Evolutionary conservation across 2,797 vertebrate species (phyloP), one percentile per base, ranked within the genome.

Genomic region (Coreius guichenoti): DNA sequence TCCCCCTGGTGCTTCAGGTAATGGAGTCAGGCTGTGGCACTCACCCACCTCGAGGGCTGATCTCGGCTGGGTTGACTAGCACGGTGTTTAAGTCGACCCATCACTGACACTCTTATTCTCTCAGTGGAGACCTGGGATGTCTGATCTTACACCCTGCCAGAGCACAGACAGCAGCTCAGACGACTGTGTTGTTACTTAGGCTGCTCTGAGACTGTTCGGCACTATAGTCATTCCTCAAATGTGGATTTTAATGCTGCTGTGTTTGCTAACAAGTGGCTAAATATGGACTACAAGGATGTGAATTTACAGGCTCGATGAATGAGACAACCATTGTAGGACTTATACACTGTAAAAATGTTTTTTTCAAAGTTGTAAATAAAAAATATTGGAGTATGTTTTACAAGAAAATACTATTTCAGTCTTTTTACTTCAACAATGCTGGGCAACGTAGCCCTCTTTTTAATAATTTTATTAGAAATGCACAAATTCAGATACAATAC

Each of bases 31-130:
- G 39, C 33, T 68, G 56, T 69, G 56, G 80, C 45, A 81, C 77
- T 84, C 69, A 79, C 74, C 86, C 88, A 82, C 83, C n/a, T 68
- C 56, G 72, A 85, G 83, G 86, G 80, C 72, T 83, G 80, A 84
- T 83, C 82, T 85, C 73, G 21, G 63, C 70, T 76, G 85, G 81
- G 67, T 36, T 29, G 51, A 80, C 70, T 80, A 13, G 72, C 26
- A 43, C 63, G n/a, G 58, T 77, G 69, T 63, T 83, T 80, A 58
- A 82, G 61, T 87, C 83, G 69, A 82, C 33, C 87, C 83, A 83
- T 68, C 56, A 88, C 83, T 88, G 88, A 89, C 81, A 90, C 83
- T 88, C 83, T 87, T 63, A 87, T 86, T 80, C 86, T 88, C 81
- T 86, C 79, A 54, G 83, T 36, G 29, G 74, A 79, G 80, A 81